A percentile compares a stretch with the other conserved stretches of the same genome.
These are phyloP conservation scores for Pectinophora gossypiella DNA, from an alignment of 1,140 invertebrate species.

Conservation along the genomic window DNA sequence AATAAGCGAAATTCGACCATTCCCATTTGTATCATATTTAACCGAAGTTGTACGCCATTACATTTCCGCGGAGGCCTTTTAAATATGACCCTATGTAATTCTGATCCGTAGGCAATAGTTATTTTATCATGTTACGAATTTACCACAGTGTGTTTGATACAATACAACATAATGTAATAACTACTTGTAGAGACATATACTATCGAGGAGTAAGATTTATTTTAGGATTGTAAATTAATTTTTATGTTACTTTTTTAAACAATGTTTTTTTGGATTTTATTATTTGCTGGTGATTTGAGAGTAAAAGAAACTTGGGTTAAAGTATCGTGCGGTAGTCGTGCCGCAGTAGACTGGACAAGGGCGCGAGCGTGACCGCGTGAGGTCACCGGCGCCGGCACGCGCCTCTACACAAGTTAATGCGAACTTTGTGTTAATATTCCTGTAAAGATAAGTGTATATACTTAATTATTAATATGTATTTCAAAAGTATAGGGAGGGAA, in stretches of 20 bases:
- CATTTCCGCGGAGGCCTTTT: background rate
- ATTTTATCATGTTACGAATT: background rate
- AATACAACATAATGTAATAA: background rate
- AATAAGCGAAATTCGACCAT: no score
- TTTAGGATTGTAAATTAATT: background rate
- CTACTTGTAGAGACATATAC: background rate
- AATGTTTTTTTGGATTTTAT: background rate
- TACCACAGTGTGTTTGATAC: background rate
- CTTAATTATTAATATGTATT: conserved; percentile 26
- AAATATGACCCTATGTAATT: no score
- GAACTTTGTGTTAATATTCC: conserved; percentile 40
- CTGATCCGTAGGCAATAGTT: background rate
- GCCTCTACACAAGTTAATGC: no score
- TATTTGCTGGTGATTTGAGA: conserved; percentile 24
- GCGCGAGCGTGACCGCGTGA: no score
- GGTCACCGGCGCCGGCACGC: no score
- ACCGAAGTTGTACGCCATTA: no score
- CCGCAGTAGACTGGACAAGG: no score
- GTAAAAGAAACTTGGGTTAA: no score
- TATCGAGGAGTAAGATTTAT: background rate
- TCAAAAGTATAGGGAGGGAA: conserved; percentile 29
- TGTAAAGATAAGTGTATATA: conserved; percentile 61
- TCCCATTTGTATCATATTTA: background rate
- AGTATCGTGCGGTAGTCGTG: no score
- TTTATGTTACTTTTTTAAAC: background rate